Conservation (phyloP, 2,888 invertebrate species). For the Troides helena region DNA sequence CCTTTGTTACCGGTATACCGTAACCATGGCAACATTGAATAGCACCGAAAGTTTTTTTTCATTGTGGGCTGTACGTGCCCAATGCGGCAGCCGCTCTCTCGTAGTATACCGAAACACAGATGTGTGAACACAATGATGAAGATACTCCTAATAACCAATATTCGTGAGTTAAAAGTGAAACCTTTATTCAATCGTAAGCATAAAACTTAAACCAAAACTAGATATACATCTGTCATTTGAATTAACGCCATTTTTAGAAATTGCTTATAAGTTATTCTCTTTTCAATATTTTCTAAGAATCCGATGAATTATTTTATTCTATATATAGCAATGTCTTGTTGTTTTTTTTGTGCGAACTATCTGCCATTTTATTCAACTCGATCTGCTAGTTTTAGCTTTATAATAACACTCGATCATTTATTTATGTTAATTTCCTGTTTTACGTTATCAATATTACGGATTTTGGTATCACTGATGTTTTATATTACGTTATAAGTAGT, state of each 20-base stretch:
- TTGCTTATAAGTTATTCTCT: background rate
- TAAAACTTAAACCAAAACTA: conserved; percentile 10
- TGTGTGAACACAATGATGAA: conserved; percentile 27
- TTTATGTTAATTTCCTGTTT: background rate
- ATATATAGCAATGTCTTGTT: background rate
- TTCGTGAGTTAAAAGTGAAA: conserved; percentile 34
- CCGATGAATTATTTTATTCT: background rate
- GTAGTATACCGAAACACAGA: conserved; percentile 24
- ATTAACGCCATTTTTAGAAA: background rate
- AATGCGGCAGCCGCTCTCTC: conserved; percentile 16
- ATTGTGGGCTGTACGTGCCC: conserved; percentile 32
- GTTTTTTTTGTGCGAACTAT: background rate
- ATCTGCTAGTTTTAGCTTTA: background rate
- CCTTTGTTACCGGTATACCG: conserved; percentile 60
- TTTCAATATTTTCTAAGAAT: background rate
- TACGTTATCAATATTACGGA: background rate
- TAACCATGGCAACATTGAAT: conserved; percentile 74
- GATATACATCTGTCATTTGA: background rate
- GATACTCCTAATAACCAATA: conserved; percentile 29
- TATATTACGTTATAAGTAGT: background rate
- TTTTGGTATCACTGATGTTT: background rate
- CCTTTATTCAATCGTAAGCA: conserved; percentile 1
- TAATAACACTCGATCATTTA: background rate
- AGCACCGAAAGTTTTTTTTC: conserved; percentile 43
- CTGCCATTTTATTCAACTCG: background rate